A percentile compares a stretch with the other conserved stretches of the same genome.
These are phyloP conservation scores for Drosophila lacertosa DNA, from an alignment of 1,140 invertebrate species.

Conservation along the genomic window DNA sequence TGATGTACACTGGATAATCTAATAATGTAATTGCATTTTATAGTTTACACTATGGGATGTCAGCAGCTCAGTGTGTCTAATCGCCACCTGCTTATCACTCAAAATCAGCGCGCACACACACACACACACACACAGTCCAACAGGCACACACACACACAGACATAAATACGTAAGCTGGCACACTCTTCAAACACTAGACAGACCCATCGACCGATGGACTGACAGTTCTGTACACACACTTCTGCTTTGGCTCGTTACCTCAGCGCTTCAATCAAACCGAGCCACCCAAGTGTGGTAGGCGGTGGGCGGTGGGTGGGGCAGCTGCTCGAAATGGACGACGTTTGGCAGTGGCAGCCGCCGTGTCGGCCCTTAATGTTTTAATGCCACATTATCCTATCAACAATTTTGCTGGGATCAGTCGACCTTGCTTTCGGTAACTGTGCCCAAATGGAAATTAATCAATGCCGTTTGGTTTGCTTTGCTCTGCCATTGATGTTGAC, in stretches of 20 bases:
- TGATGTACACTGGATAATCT: slow-evolving; percentile 16
- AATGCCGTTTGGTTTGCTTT: slow-evolving; percentile 75
- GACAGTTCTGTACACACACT: slow-evolving; percentile 26
- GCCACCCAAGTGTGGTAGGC: background rate
- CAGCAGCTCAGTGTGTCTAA: slow-evolving; percentile 26
- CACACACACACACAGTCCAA: slow-evolving; percentile 19
- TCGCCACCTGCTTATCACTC: slow-evolving; percentile 37
- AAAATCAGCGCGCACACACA: slow-evolving; percentile 32
- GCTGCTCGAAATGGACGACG: background rate
- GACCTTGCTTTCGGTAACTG: slow-evolving; percentile 59
- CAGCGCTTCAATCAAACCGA: slow-evolving; percentile 36
- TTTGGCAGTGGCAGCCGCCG: slow-evolving; percentile 9
- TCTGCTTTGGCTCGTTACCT: slow-evolving; percentile 24
- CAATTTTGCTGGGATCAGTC: slow-evolving; percentile 54
- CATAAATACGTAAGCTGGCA: slow-evolving; percentile 6
- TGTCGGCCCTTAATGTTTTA: slow-evolving; percentile 68
- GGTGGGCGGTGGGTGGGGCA: background rate
- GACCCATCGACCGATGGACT: slow-evolving; percentile 27
- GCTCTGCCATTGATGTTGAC: slow-evolving; percentile 51
- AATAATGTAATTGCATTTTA: slow-evolving; percentile 45
- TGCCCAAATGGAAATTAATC: slow-evolving; percentile 77
- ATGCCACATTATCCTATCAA: slow-evolving; percentile 76
- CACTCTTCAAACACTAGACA: slow-evolving; percentile 35
- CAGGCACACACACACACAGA: background rate
- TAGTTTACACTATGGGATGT: slow-evolving; percentile 25